Evolutionary conservation across 2,113 vertebrate species (phyloP), one percentile per base, ranked within the genome.

Genomic region (Hipposideros armiger): DNA sequence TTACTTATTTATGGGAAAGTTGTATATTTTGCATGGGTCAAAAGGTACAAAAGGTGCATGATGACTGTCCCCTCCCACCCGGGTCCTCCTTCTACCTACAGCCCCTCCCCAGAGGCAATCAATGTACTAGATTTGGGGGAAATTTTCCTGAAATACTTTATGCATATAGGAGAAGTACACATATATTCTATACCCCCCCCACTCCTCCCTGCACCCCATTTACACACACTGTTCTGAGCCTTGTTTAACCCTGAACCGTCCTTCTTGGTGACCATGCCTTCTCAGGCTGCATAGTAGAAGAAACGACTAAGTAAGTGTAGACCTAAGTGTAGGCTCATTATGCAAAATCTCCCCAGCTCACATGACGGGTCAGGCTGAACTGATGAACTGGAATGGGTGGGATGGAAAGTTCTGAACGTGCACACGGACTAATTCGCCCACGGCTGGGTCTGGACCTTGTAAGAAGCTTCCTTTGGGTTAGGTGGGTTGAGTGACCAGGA

Each of bases 121-220:
- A 9, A 0, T 4, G 64, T 32, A 5, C 77, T 85, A 30, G 67
- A 14, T 36, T 26, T 36, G 9, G 9, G 88, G 54, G 17, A 54
- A 42, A 15, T 45, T 70, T 87, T 47, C n/a, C 69, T 20, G 80
- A 81, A 60, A 9, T 3, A 19, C 78, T 70, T 24, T 1, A 8
- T 52, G 42, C 11, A 40, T 8, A 1, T 1, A 52, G 74, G 81
- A 72, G 62, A 85, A 40, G 50, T 16, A 20, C 7, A 47, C 3
- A 2, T 32, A 3, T 30, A 11, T 11, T 52, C 2, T 78, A 0
- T n/a, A 5, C 32, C 20, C n/a, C 4, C 14, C 30, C 7, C 26
- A 50, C 47, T 2, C 47, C 47, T 50, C 11, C 47, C 11, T 11
- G 10, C 47, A 11, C 47, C 47, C 47, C 47, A 11, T 81, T 36